Percentiles rank a stretch among this genome's conserved stretches.
phyloP scores from a whole-genome alignment of 2,797 vertebrate species.

The Emys orbicularis region DNA sequence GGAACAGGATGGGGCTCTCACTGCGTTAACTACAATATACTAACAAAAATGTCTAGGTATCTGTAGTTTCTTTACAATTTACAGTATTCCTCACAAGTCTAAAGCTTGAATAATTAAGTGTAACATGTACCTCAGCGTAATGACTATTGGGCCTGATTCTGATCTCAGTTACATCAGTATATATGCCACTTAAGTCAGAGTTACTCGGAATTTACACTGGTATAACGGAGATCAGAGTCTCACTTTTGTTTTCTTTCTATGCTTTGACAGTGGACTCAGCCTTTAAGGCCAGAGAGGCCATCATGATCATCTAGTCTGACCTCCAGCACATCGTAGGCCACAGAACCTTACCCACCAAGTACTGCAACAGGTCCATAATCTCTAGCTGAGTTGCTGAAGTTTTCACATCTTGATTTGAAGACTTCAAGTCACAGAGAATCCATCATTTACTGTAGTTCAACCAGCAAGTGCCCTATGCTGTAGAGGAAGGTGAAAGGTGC shows the following conservation, averaged over 20 bases:
- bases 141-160: not conserved
- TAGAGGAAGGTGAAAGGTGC: not conserved
- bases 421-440: too few relatives aligned
- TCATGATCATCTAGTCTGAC: too few relatives aligned
- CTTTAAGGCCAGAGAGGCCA: too few relatives aligned
- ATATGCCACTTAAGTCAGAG: not conserved
- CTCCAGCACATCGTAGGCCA: too few relatives aligned
- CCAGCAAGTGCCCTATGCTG: not conserved
- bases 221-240: not conserved
- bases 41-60: slow-evolving; percentile 2
- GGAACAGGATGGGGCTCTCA: not conserved
- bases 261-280: too few relatives aligned
- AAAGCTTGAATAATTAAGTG: not conserved
- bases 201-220: not conserved
- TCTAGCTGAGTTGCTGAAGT: too few relatives aligned
- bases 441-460: too few relatives aligned
- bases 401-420: too few relatives aligned
- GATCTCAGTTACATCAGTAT: not conserved
- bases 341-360: too few relatives aligned
- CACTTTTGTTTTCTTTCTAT: too few relatives aligned
- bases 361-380: too few relatives aligned
- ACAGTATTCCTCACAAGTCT: not conserved
- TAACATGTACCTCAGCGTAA: slow-evolving; percentile 33
- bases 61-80: not conserved
- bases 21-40: not conserved